Base-by-base conservation (phyloP, 2,888 invertebrate species). In the Drosophila kambysellisi region DNA sequence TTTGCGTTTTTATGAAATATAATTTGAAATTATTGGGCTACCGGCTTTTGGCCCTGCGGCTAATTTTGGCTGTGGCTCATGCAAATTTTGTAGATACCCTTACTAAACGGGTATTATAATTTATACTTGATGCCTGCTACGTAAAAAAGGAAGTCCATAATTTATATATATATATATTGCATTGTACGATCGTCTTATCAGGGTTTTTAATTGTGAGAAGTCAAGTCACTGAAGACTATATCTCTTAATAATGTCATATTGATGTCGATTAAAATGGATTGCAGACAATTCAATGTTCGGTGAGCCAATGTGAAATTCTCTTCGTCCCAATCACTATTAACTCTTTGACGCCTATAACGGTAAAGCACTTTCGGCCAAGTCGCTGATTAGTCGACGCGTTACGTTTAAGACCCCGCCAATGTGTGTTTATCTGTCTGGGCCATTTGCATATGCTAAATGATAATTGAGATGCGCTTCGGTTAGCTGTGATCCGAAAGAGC, bases 21-120 rank as follows among this genome's bases (percentile, higher is more conserved):
- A 86, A 89, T 89, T 88, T 67, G 61, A 80, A 80, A 84, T 78
- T 84, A 89, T 88, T 88, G 76, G 85, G 88, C 85, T 86, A 86
- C 85, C 78, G 85, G 74, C 88, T 83, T 89, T 78, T 73, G 33
- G 51, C 71, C 82, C 77, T 43, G 54, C 32, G 70, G 89, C 35
- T 69, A 61, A 35, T 48, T 43, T 32, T 52, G 61, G 41, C 48
- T 43, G 48, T 30, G 6, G 57, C 56, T 64, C 65, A 89, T 85
- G 89, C 85, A 87, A 85, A 85, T 85, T 85, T 83, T 61, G 9
- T 0, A 2, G 4, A 63, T 75, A 58, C 78, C 6, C 71, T 75
- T 12, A 25, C 30, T 1, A 12, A 35, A 11, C n/a, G 52, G 20
- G 33, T 74, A 52, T 51, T 25, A 4, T 46, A 15, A 4, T 46